Conservation (phyloP, 2,888 invertebrate species). For the Polymixis flavicincta region DNA sequence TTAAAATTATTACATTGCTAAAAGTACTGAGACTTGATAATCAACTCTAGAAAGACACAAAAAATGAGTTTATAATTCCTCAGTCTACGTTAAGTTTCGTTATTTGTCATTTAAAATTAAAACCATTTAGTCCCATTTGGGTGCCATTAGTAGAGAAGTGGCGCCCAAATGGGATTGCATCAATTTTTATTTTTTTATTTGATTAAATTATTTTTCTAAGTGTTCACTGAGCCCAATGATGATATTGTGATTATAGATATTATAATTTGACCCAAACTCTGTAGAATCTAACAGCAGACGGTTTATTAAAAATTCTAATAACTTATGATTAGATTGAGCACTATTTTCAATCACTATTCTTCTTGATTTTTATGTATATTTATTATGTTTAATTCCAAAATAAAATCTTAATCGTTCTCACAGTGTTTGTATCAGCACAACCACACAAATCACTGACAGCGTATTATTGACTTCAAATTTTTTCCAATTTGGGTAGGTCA, state of each 20-base stretch:
- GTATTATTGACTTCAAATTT: not conserved
- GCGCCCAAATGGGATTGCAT: slow-evolving; percentile 28
- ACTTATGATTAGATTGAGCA: not conserved
- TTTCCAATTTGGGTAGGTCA: not conserved
- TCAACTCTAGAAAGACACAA: not conserved
- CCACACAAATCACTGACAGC: not conserved
- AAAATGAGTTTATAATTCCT: not conserved
- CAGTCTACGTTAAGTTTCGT: not conserved
- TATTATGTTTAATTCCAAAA: not conserved
- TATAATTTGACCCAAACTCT: not conserved
- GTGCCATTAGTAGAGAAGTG: slow-evolving; percentile 20
- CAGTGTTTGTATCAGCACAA: not conserved
- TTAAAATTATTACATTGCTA: slow-evolving; percentile 1
- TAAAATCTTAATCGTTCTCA: not conserved
- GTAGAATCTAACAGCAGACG: not conserved
- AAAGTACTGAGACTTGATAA: slow-evolving; percentile 7
- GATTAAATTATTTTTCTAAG: not conserved
- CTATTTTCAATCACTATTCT: not conserved
- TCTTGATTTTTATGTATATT: not conserved
- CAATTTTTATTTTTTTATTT: not conserved
- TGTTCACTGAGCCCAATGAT: not conserved
- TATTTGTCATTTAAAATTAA: not conserved
- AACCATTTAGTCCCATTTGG: not conserved
- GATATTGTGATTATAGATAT: no score
- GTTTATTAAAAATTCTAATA: not conserved